Conservation (phyloP, 2,888 invertebrate species). For the Poecilobothrus nobilitatus region DNA sequence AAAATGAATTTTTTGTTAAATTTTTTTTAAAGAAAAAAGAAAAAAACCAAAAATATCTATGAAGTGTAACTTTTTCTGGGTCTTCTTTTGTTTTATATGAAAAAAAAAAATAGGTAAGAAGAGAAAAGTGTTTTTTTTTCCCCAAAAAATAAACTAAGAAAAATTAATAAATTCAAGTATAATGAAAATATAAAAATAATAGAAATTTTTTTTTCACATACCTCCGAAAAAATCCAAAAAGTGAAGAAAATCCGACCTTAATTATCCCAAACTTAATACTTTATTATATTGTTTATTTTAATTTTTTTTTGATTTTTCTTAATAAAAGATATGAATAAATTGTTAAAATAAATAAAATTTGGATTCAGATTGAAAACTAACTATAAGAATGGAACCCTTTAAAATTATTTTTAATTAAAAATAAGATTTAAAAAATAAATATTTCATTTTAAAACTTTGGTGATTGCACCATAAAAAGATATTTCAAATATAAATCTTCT, state of each 20-base stretch:
- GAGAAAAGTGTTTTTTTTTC: not conserved
- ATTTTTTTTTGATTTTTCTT: no score
- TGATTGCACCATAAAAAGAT: no score
- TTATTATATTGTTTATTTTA: not conserved
- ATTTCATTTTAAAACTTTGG: no score
- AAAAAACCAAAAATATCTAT: not conserved
- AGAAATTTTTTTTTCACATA: not conserved
- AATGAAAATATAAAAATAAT: not conserved
- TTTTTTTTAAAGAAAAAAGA: not conserved
- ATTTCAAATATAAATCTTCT: no score
- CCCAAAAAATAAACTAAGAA: not conserved
- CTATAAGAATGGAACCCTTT: no score
- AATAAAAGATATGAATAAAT: no score
- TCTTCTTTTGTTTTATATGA: not conserved
- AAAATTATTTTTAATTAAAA: no score
- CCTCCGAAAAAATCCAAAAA: not conserved
- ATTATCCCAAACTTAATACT: not conserved
- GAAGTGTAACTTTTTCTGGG: slow-evolving; percentile 4
- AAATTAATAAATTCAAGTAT: not conserved
- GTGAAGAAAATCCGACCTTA: not conserved
- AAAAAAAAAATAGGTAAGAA: not conserved
- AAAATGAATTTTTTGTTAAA: no score
- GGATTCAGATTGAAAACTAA: no score
- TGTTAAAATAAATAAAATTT: no score
- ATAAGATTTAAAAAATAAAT: no score